Evolutionary conservation across 2,888 invertebrate genomes (phyloP).

Genomic region (Hylaea fasciaria): DNA sequence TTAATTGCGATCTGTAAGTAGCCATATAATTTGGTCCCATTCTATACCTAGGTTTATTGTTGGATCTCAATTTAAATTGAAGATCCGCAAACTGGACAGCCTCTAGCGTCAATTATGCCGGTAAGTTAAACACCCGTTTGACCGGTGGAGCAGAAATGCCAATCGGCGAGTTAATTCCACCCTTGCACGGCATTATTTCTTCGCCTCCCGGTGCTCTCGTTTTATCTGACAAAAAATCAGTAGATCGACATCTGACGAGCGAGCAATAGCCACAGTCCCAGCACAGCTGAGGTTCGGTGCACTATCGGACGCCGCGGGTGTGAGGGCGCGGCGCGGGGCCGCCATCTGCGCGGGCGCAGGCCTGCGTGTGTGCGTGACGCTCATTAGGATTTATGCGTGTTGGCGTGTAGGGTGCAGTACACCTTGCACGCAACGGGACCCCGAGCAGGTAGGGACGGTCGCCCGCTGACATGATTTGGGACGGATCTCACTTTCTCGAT

Average conservation of each 20-base stretch:
- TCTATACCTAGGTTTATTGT: conserved; percentile 35
- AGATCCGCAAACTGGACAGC: conserved; percentile 38
- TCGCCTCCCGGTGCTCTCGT: conserved; percentile 44
- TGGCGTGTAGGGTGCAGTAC: conserved; percentile 67
- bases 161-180: conserved; percentile 42
- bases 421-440: conserved; percentile 83
- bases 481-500: conserved; percentile 72
- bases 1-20: conserved; percentile 24
- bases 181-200: conserved; percentile 48
- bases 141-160: conserved; percentile 40
- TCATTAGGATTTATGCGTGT: conserved; percentile 43
- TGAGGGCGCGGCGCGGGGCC: conserved; percentile 47
- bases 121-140: conserved; percentile 41
- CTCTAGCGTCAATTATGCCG: conserved; percentile 40
- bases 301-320: conserved; percentile 59
- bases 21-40: conserved; percentile 26
- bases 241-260: conserved; percentile 79
- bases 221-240: conserved; percentile 64
- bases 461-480: conserved; percentile 73
- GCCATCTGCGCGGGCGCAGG: conserved; percentile 63
- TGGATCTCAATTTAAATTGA: conserved; percentile 39
- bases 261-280: conserved; percentile 46
- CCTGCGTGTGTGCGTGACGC: conserved; percentile 48
- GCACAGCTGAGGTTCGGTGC: conserved; percentile 75
- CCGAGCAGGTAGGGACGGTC: conserved; percentile 75